phyloP scores from a whole-genome alignment of 1,140 invertebrate species.

The Eupeodes corollae region DNA sequence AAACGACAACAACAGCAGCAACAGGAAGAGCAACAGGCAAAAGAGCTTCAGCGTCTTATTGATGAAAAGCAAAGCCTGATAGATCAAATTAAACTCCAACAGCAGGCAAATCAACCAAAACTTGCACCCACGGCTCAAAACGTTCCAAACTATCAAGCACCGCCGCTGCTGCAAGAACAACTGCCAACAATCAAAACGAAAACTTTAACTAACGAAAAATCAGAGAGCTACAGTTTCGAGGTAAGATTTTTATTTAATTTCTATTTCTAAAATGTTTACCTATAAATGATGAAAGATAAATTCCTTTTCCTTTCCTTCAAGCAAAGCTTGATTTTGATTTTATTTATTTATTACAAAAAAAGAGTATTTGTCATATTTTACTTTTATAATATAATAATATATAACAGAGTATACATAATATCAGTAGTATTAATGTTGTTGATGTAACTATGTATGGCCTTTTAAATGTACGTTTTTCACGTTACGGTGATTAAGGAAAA shows the following conservation, averaged over 20 bases:
- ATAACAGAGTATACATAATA: not conserved
- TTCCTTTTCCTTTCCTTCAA: not conserved
- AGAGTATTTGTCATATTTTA: too few relatives aligned
- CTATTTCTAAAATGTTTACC: not conserved
- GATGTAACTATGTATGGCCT: too few relatives aligned
- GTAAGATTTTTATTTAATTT: slow-evolving; percentile 2
- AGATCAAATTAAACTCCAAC: slow-evolving; percentile 17
- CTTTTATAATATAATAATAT: not conserved
- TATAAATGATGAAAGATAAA: not conserved
- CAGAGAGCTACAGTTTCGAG: not conserved
- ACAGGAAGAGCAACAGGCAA: slow-evolving; percentile 23
- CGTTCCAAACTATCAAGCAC: not conserved
- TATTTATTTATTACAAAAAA: not conserved
- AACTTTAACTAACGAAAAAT: slow-evolving; percentile 5
- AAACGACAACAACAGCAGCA: slow-evolving; percentile 22
- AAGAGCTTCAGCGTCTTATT: slow-evolving; percentile 23
- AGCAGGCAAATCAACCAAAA: slow-evolving; percentile 13
- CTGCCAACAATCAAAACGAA: slow-evolving; percentile 3
- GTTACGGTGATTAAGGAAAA: too few relatives aligned
- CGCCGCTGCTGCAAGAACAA: not conserved
- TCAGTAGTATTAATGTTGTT: not conserved
- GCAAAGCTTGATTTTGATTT: not conserved
- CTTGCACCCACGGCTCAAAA: slow-evolving; percentile 2
- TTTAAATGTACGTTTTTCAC: too few relatives aligned
- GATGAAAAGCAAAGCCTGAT: slow-evolving; percentile 25